Conservation (phyloP, 1,140 invertebrate species). For the Anastrepha obliqua region DNA sequence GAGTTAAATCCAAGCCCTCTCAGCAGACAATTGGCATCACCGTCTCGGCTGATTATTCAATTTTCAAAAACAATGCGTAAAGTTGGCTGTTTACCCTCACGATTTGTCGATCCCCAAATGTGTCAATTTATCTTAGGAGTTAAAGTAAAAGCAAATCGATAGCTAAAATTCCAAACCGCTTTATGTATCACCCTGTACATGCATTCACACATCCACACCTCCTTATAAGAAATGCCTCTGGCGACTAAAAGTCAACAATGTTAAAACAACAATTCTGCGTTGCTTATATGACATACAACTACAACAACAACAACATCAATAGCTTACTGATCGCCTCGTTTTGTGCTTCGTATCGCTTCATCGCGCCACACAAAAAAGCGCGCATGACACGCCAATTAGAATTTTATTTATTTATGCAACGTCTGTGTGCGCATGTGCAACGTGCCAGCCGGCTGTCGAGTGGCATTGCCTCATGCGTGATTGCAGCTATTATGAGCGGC, state of each 20-base stretch:
- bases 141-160: too few relatives aligned
- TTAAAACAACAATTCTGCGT: neutral
- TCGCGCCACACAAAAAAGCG: neutral
- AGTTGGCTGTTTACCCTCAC: too few relatives aligned
- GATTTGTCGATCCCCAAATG: too few relatives aligned
- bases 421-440: slow-evolving; percentile 24
- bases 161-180: too few relatives aligned
- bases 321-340: neutral
- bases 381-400: slow-evolving; percentile 47
- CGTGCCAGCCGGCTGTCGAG: neutral
- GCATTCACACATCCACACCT: neutral
- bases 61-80: too few relatives aligned
- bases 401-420: slow-evolving; percentile 49
- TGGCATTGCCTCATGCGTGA: slow-evolving; percentile 3
- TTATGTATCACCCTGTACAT: too few relatives aligned
- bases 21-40: too few relatives aligned
- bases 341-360: neutral
- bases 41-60: too few relatives aligned
- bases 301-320: neutral
- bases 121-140: too few relatives aligned
- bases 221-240: slow-evolving; percentile 3
- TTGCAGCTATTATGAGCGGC: neutral
- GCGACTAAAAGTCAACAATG: slow-evolving; percentile 32
- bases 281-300: neutral
- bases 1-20: too few relatives aligned